Evolutionary conservation across 2,888 invertebrate species (phyloP), one percentile per base, ranked within the genome.

Genomic region (Netelia inedita): DNA sequence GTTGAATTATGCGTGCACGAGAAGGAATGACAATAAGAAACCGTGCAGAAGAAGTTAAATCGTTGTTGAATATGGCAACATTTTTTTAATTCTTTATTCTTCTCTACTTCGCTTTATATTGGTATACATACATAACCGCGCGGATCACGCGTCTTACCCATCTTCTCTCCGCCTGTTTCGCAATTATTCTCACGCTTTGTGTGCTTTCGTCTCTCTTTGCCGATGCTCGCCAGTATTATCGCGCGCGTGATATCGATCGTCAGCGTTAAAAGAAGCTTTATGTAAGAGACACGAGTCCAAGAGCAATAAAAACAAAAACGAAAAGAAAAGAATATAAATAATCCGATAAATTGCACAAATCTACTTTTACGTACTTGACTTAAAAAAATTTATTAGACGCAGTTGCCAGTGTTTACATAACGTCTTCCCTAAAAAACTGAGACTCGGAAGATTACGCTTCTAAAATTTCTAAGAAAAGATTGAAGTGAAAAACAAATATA

Each of bases 171-270:
- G 63, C 50, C 35, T 43, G 57, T 83, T 75, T 79, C 65, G 71
- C 83, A 83, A 75, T 69, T 63, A 55, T 83, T 83, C 74, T 69
- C 83, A 83, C 79, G 79, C 79, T 14, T 46, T 46, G 46, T 65
- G 55, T 43, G 63, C 63, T 69, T 61, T 61, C 35, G 35, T 10
- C 3, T 16, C n/a, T 23, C 9, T 14, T 57, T 46, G 59, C 41
- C 46, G 46, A 46, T 46, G 11, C 10, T 46, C 14, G 11, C 46
- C 11, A 46, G 46, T 14, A 46, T 50, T 53, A n/a, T 41, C 59
- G 8, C 14, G 43, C 55, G 14, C 46, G 14, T 14, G 46, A 46
- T 43, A 23, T 59, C 68, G 14, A n/a, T 78, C 50, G 50, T 10
- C 10, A 69, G 21, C n/a, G 46, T 23, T 43, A 21, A 57, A 19